Conservation (phyloP, 2,113 vertebrate genomes). For the Misgurnus mizolepis region DNA sequence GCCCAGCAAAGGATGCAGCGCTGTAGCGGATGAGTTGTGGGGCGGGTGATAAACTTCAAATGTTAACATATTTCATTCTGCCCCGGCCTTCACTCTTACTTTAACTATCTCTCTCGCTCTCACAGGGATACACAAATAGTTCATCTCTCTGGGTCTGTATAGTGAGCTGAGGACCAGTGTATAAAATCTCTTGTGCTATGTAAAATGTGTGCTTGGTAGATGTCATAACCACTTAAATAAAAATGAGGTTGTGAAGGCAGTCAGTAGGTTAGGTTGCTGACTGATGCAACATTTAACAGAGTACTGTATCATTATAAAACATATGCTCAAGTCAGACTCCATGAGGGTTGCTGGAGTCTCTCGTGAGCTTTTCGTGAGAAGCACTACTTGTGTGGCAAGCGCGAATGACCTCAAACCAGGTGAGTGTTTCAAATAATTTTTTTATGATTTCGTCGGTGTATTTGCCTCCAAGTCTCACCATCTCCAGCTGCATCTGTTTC, state of each 20-base stretch:
- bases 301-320: background rate
- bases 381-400: background rate
- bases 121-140: background rate
- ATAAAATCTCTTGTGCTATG: no score
- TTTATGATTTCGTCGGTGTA: no score
- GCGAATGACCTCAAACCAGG: no score
- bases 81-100: constrained; percentile 13
- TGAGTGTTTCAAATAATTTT: background rate
- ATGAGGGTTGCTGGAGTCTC: background rate
- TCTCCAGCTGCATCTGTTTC: constrained; percentile 92
- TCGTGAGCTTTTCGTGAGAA: background rate
- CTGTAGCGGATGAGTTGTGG: background rate
- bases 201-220: no score
- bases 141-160: background rate
- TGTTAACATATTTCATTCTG: constrained; percentile 7
- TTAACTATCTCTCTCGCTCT: constrained; percentile 4
- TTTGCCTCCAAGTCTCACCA: constrained; percentile 74
- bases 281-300: no score
- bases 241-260: no score
- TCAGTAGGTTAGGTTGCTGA: no score
- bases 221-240: no score
- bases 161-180: no score
- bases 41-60: constrained; percentile 10
- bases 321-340: background rate
- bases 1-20: background rate